Base-by-base conservation (phyloP, 2,113 vertebrate genomes). In the Dicrurus megarhynchus region DNA sequence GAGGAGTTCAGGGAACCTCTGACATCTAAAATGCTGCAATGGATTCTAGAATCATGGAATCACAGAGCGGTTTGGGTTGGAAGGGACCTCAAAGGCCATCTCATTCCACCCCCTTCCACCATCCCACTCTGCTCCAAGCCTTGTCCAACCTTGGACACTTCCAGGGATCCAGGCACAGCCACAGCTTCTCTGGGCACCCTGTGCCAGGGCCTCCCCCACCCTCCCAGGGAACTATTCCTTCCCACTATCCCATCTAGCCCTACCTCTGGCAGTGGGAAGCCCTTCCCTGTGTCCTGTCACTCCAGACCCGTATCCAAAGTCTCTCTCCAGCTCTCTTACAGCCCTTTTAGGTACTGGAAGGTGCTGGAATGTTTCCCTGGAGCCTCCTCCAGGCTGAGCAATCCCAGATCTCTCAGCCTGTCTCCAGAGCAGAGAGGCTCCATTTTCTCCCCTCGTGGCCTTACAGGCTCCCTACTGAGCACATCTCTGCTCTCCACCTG, bases 61-160 rank as follows among this genome's bases (percentile, higher is more conserved):
- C 61, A 5, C 9, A 18, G 30, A 42, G 2, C 65, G 42, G 23
- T 8, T 41, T 68, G 35, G 44, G 35, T 19, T 28, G 53, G 64
- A 68, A 49, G 52, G 28, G n/a, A 7, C 17, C 41, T 39, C 22
- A 21, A 47, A 57, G 8, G 6, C 1, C 18, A 49, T 68, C 42
- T 7, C 13, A 5, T 68, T 47, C 63, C 63, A 33, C 13, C 6
- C 33, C 42, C 7, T 47, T 4, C n/a, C 64, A 47, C n/a, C 0
- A 0, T 5, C n/a, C n/a, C 42, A 68, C 52, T 17, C 0, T 7
- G 50, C 39, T 46, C 76, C 60, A 53, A 79, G 14, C 50, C 39
- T 12, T 0, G 0, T 56, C 42, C 78, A 81, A 0, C 63, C 42
- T 68, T 39, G 52, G 42, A 3, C n/a, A 39, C 2, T 57, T 10